These are phyloP conservation scores for Boloria selene DNA, from an alignment of 2,888 invertebrate genomes.

Conservation along the genomic window DNA sequence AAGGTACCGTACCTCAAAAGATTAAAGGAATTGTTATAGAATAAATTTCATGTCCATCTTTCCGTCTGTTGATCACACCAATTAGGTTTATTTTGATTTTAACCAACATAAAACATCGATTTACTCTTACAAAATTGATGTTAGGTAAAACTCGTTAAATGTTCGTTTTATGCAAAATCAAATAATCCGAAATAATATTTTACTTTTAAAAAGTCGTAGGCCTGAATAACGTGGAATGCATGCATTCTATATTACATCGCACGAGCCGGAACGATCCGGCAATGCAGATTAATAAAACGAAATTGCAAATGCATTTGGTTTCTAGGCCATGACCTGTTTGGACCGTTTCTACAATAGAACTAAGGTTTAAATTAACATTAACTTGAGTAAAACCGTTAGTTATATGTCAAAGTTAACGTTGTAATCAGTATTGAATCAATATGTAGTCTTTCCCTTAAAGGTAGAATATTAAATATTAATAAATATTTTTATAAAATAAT, in stretches of 20 bases:
- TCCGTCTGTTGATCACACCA: no score
- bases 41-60: no score
- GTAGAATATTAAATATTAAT: not conserved
- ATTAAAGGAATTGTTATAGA: no score
- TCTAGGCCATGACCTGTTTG: conserved; percentile 27
- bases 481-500: not conserved
- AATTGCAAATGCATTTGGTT: conserved; percentile 22
- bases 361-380: conserved; percentile 5
- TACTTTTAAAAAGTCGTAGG: conserved; percentile 6
- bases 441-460: not conserved
- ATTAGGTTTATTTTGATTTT: no score
- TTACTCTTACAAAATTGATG: not conserved
- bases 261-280: conserved; percentile 10
- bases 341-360: conserved; percentile 13
- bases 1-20: no score
- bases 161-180: no score
- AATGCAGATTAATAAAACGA: conserved; percentile 25
- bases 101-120: no score
- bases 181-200: not conserved
- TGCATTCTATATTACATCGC: conserved; percentile 16
- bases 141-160: no score
- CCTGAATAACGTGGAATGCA: not conserved
- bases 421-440: not conserved
- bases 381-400: not conserved
- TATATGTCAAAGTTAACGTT: not conserved